A percentile compares a stretch with the other conserved stretches of the same genome.
These are phyloP conservation scores for Ophioninae sp. DNA, from an alignment of 2,888 invertebrate genomes.

Conservation along the genomic window DNA sequence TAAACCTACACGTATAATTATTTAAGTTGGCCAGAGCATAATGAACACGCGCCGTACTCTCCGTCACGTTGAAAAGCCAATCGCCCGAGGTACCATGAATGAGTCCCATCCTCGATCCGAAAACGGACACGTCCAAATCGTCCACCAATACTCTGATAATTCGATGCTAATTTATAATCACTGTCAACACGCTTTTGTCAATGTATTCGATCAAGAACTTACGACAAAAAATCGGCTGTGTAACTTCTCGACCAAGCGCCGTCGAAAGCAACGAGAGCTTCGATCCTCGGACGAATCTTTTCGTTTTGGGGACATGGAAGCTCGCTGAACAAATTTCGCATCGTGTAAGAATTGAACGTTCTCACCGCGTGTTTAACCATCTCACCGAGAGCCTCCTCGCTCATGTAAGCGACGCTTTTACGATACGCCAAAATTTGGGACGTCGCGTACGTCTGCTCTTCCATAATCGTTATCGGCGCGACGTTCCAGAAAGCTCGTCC, in stretches of 20 bases:
- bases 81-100: constrained; percentile 85
- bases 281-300: constrained; percentile 65
- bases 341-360: constrained; percentile 69
- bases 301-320: constrained; percentile 63
- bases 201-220: constrained; percentile 22
- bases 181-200: not conserved
- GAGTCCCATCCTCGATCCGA: constrained; percentile 84
- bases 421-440: constrained; percentile 72
- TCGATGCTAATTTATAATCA: not conserved
- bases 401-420: constrained; percentile 71
- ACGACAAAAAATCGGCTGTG: constrained; percentile 70
- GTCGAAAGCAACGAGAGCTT: constrained; percentile 72
- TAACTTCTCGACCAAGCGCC: constrained; percentile 71
- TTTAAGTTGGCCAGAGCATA: constrained; percentile 67
- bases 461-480: constrained; percentile 72
- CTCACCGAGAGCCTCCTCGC: constrained; percentile 67
- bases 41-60: constrained; percentile 82
- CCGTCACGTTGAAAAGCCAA: constrained; percentile 84
- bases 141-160: constrained; percentile 83
- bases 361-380: constrained; percentile 68
- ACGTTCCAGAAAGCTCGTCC: constrained; percentile 81
- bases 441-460: constrained; percentile 73
- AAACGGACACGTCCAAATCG: constrained; percentile 83
- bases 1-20: constrained; percentile 67
- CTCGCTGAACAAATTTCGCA: constrained; percentile 69